Evolutionary conservation across 2,113 vertebrate species (phyloP).

Genomic region (Clarias macrocephalus): DNA sequence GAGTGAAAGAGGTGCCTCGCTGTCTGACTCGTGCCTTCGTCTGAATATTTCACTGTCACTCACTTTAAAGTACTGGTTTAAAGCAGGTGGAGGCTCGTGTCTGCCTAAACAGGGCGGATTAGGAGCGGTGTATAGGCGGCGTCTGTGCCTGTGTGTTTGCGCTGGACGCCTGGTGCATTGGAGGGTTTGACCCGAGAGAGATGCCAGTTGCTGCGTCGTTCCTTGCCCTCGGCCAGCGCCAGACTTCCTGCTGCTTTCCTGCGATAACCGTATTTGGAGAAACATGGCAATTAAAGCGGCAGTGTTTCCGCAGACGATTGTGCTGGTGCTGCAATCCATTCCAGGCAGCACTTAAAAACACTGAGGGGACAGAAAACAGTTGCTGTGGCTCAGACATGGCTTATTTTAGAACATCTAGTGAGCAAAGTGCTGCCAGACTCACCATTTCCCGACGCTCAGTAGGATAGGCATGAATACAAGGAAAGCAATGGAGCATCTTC

Average conservation of each 20-base stretch:
- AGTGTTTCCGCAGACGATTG: background rate
- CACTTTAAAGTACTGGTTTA: constrained; percentile 36
- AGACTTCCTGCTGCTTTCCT: constrained; percentile 27
- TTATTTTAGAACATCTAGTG: background rate
- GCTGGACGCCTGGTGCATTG: constrained; percentile 14
- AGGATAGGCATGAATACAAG: background rate
- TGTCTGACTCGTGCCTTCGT: constrained; percentile 45
- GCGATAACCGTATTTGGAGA: constrained; percentile 12
- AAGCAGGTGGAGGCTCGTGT: constrained; percentile 1
- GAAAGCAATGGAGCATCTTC: background rate
- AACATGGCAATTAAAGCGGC: constrained; percentile 10
- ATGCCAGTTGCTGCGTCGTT: constrained; percentile 17
- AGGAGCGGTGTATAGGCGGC: background rate
- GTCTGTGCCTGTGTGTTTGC: background rate
- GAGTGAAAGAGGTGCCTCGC: constrained; percentile 26
- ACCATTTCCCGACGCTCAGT: background rate
- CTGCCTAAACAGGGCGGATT: constrained; percentile 41
- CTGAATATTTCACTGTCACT: constrained; percentile 42
- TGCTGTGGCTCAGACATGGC: background rate
- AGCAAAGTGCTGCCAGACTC: background rate
- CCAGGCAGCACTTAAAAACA: constrained; percentile 15
- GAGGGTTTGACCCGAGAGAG: constrained; percentile 20
- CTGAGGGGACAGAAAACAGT: constrained; percentile 8
- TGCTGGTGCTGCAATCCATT: background rate
- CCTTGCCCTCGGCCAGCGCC: constrained; percentile 15